phyloP scores from a whole-genome alignment of 2,797 vertebrate genomes.

The Rhadinocentrus ornatus region DNA sequence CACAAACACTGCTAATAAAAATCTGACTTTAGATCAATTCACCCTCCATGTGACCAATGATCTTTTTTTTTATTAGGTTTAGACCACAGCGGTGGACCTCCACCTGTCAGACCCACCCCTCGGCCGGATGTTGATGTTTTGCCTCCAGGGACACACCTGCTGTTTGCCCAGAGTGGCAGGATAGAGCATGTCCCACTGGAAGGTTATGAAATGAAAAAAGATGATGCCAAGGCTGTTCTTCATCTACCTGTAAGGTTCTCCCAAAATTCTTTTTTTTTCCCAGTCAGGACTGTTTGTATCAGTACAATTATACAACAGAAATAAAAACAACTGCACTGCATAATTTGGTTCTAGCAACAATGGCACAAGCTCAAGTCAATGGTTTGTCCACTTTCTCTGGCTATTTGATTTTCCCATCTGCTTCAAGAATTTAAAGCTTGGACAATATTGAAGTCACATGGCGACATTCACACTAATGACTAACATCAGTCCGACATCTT shows the following conservation, averaged over 20 bases:
- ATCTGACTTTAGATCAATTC: neutral
- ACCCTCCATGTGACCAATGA: neutral
- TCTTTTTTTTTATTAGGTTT: constrained; percentile 78
- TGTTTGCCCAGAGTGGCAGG: constrained; percentile 91
- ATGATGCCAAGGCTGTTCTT: constrained; percentile 84
- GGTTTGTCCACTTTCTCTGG: constrained; percentile 1
- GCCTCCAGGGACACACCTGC: constrained; percentile 88
- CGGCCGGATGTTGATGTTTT: constrained; percentile 85
- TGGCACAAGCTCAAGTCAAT: constrained; percentile 2
- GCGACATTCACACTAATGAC: constrained; percentile 70
- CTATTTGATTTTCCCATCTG: constrained; percentile 38
- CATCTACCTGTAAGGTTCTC: constrained; percentile 86
- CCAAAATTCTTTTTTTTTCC: neutral
- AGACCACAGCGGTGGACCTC: constrained; percentile 63
- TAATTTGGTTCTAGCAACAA: constrained; percentile 17
- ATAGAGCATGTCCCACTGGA: constrained; percentile 90
- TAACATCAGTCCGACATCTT: constrained; percentile 68
- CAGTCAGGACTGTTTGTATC: constrained; percentile 5
- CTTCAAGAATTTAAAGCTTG: constrained; percentile 33
- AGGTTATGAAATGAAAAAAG: constrained; percentile 87
- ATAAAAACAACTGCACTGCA: constrained; percentile 7
- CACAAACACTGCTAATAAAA: neutral
- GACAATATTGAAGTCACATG: constrained; percentile 73
- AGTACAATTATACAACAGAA: neutral
- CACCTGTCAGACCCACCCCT: constrained; percentile 81